phyloP scores from a whole-genome alignment of 2,888 invertebrate species.

The Athetis lepigone region DNA sequence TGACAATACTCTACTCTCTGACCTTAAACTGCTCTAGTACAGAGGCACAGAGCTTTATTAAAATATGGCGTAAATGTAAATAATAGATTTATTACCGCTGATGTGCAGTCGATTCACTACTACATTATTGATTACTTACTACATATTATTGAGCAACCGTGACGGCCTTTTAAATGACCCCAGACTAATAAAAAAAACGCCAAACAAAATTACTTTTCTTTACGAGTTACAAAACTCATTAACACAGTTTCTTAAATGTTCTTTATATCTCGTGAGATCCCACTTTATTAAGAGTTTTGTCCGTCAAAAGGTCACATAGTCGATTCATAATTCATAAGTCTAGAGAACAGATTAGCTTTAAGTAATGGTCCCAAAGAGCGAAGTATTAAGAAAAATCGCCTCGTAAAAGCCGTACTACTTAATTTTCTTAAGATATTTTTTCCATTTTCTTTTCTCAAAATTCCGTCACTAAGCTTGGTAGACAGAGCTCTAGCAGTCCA shows the following conservation, averaged over 20 bases:
- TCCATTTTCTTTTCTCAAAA: not conserved
- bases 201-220: conserved; percentile 5
- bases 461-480: too few relatives aligned
- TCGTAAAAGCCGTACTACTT: conserved; percentile 14
- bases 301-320: conserved; percentile 38
- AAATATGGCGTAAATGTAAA: too few relatives aligned
- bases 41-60: too few relatives aligned
- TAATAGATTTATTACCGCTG: too few relatives aligned
- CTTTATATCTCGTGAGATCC: conserved; percentile 32
- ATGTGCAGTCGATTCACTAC: too few relatives aligned
- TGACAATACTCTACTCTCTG: too few relatives aligned
- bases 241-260: conserved; percentile 27
- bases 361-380: conserved; percentile 42
- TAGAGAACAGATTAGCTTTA: conserved; percentile 47
- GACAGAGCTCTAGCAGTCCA: not conserved
- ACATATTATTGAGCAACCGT: too few relatives aligned
- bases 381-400: conserved; percentile 29
- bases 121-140: too few relatives aligned
- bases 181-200: not conserved
- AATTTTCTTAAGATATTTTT: conserved; percentile 26
- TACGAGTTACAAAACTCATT: conserved; percentile 36
- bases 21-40: too few relatives aligned
- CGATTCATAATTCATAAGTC: conserved; percentile 56
- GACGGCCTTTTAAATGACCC: too few relatives aligned
- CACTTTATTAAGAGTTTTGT: conserved; percentile 37